These are phyloP conservation scores for Tromatobia lineatoria DNA, from an alignment of 2,888 invertebrate genomes.

Conservation along the genomic window DNA sequence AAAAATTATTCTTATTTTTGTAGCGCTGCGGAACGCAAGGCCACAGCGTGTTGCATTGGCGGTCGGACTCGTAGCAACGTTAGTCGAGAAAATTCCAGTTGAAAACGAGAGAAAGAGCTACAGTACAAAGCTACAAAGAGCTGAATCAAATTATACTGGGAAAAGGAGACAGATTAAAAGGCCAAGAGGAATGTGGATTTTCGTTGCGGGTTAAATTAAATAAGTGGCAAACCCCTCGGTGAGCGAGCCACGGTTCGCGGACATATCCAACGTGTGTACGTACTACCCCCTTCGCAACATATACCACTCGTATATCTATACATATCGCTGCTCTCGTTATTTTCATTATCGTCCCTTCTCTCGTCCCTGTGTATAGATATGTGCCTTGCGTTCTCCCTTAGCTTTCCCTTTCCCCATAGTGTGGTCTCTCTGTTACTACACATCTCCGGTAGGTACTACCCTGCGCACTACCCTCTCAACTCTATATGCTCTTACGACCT, in stretches of 20 bases:
- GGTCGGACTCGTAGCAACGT: constrained; percentile 23
- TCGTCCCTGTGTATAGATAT: constrained; percentile 20
- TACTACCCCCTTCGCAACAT: constrained; percentile 25
- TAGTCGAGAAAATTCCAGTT: constrained; percentile 23
- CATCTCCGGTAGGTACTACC: not conserved
- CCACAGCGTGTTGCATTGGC: not conserved
- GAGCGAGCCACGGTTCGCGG: constrained; percentile 31
- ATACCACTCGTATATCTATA: constrained; percentile 30
- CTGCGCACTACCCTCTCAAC: constrained; percentile 11
- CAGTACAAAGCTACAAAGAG: constrained; percentile 62
- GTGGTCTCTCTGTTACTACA: constrained; percentile 24
- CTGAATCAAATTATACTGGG: constrained; percentile 66
- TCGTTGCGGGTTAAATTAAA: constrained; percentile 67
- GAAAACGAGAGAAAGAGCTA: constrained; percentile 31
- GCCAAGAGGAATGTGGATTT: constrained; percentile 67
- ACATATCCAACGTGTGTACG: constrained; percentile 41
- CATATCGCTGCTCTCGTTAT: constrained; percentile 57
- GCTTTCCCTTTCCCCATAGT: constrained; percentile 34
- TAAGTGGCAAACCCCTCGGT: constrained; percentile 64
- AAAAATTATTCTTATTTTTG: not conserved
- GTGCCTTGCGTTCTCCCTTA: constrained; percentile 32
- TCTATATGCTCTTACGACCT: constrained; percentile 52
- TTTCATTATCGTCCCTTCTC: constrained; percentile 62
- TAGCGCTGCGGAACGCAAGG: not conserved
- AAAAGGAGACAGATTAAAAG: constrained; percentile 63